Base-by-base conservation (phyloP, 2,888 invertebrate genomes). In the Luffia ferchaultella region DNA sequence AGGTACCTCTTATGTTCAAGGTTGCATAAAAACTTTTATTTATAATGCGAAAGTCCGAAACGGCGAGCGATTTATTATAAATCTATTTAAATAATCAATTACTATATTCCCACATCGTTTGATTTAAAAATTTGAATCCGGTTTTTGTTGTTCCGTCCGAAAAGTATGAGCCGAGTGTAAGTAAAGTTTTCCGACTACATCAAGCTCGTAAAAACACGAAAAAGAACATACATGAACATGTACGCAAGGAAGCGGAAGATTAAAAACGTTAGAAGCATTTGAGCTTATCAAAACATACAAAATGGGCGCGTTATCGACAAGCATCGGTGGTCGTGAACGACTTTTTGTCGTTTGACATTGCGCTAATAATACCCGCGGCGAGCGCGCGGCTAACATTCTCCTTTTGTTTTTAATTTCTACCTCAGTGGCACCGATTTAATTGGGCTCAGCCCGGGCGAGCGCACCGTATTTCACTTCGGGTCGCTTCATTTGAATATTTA, bases 341-440 rank as follows among this genome's bases (percentile, higher is more conserved):
- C 76, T 82, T 83, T 80, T 82, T 78, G 79, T 80, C 62, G 71
- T 76, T 78, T 79, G 80, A 83, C 79, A 82, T 78, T 77, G 77
- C 76, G 77, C 82, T 83, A 83, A 82, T 83, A 83, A 83, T 82
- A 83, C 82, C 79, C 79, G 80, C 79, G 83, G 80, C 82, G 82
- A 80, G 79, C 78, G 79, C 79, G 80, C 74, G 72, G 75, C 73
- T 71, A 64, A 73, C 80, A 74, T 76, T 67, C 65, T 78, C 77
- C 78, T 82, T 82, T 83, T 83, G 80, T 82, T 82, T 82, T 83
- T 83, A 82, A 82, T 83, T 83, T 82, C 83, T 80, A 82, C 82
- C 83, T 82, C 83, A 82, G 82, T 83, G 83, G 83, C 83, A 83
- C 77, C 79, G 75, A 79, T 83, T 83, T 82, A 83, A 83, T 83